Evolutionary conservation across 2,797 vertebrate species (phyloP), one percentile per base, ranked within the genome.

Genomic region (Cyclopterus lumpus): DNA sequence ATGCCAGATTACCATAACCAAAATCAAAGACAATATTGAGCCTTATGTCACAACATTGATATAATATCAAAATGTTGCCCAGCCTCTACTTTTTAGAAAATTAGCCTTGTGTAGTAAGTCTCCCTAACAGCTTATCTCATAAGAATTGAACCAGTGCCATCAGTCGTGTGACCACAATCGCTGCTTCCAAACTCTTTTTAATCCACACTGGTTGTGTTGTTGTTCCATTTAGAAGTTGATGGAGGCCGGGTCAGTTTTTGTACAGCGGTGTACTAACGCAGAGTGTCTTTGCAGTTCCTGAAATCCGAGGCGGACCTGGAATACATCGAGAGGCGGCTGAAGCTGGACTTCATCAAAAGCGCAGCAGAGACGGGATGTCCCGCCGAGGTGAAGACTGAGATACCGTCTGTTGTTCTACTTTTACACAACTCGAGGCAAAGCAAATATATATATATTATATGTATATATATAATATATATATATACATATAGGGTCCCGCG

Each of bases 251-350:
- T 11, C 4, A 15, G 24, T 16, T 1, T 53, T 4, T 3, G 61
- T 30, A 2, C 40, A 46, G 42, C 32, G 18, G 36, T 12, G 38
- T 26, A 10, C 4, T 48, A 73, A 83, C 6, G 15, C 48, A 53
- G 40, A 61, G 40, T 92, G 44, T 91, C 70, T 80, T 94, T 95
- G 93, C 92, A 99, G 97, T 98, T 99, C 93, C 96, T 96, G 95
- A 98, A 97, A 90, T 96, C 96, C 18, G 96, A 98, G 86, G 96
- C 97, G 67, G 97, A 98, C 88, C 92, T 99, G 95, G 95, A 98
- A 81, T 97, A 96, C 88, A 96, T 98, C 70, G 96, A 97, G 67
- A 95, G 95, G 83, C 95, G 94, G 46, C 77, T 99, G 92, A 96
- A 96, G 90, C 96, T 96, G 90, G 97, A 98, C 88, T 96, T 97